These are phyloP conservation scores for Microctenopoma steveboyesi DNA, from an alignment of 2,797 vertebrate genomes.

Conservation along the genomic window DNA sequence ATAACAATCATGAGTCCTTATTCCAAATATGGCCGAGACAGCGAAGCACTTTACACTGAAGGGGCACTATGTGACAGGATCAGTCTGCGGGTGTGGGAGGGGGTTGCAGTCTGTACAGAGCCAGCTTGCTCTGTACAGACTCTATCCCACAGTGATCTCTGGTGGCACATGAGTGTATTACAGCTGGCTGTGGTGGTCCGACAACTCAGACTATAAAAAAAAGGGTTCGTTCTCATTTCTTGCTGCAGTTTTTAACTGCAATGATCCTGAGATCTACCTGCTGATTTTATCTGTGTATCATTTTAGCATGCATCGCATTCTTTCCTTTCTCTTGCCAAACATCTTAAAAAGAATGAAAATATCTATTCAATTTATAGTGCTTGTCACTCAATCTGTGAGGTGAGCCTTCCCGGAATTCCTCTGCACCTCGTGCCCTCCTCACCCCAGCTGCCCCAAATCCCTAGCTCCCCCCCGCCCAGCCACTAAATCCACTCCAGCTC, in stretches of 20 bases:
- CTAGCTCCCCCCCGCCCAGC: conserved; percentile 52
- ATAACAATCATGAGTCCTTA: conserved; percentile 57
- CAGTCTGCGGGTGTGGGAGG: conserved; percentile 18
- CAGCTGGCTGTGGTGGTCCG: conserved; percentile 54
- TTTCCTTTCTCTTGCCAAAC: conserved; percentile 62
- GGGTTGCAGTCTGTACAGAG: background rate
- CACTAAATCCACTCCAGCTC: conserved; percentile 71
- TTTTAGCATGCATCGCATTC: conserved; percentile 63
- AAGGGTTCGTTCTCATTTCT: conserved; percentile 6
- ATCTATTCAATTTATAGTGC: conserved; percentile 76
- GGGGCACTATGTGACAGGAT: conserved; percentile 36
- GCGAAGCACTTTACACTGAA: conserved; percentile 78
- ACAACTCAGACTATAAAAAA: conserved; percentile 27
- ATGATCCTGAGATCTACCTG: conserved; percentile 56
- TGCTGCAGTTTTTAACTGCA: conserved; percentile 63
- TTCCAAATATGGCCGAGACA: conserved; percentile 77
- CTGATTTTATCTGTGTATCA: conserved; percentile 48
- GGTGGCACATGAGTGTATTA: conserved; percentile 72
- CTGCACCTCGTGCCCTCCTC: background rate
- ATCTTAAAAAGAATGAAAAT: conserved; percentile 60
- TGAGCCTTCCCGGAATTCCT: conserved; percentile 65
- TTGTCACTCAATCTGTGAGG: conserved; percentile 80
- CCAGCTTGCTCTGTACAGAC: conserved; percentile 48
- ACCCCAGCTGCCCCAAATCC: conserved; percentile 33
- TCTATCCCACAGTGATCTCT: conserved; percentile 66